Evolutionary conservation across 1,140 invertebrate genomes (phyloP).

Genomic region (Psix sp.): DNA sequence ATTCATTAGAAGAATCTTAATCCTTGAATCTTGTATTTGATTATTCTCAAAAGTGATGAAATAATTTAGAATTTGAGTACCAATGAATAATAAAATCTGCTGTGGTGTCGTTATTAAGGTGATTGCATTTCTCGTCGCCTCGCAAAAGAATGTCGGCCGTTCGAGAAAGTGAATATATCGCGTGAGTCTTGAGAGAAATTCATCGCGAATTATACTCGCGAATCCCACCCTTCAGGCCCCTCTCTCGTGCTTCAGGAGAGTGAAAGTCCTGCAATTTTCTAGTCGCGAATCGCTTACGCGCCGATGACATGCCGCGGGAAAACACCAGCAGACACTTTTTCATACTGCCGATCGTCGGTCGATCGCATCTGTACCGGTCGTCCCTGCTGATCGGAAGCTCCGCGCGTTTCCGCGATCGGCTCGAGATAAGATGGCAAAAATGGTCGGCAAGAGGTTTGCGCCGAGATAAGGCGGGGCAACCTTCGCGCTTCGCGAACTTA

Average conservation of each 20-base stretch:
- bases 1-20: no score
- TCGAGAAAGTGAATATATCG: constrained; percentile 61
- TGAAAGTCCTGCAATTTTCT: constrained; percentile 54
- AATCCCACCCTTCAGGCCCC: no score
- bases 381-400: constrained; percentile 18
- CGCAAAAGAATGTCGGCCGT: constrained; percentile 58
- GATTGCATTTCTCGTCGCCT: constrained; percentile 58
- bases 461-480: no score
- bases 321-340: no score
- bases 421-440: constrained; percentile 5
- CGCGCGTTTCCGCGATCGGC: constrained; percentile 28
- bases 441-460: no score
- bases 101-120: constrained; percentile 27
- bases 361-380: no score
- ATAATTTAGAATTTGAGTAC: neutral
- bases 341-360: no score
- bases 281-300: constrained; percentile 42
- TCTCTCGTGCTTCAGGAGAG: constrained; percentile 7
- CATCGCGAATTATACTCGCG: constrained; percentile 32
- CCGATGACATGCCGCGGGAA: constrained; percentile 26
- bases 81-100: neutral
- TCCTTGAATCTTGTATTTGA: no score
- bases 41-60: no score
- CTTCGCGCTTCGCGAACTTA: constrained; percentile 65
- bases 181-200: constrained; percentile 57